Base-by-base conservation (phyloP, 2,888 invertebrate genomes). In the Myathropa florea region DNA sequence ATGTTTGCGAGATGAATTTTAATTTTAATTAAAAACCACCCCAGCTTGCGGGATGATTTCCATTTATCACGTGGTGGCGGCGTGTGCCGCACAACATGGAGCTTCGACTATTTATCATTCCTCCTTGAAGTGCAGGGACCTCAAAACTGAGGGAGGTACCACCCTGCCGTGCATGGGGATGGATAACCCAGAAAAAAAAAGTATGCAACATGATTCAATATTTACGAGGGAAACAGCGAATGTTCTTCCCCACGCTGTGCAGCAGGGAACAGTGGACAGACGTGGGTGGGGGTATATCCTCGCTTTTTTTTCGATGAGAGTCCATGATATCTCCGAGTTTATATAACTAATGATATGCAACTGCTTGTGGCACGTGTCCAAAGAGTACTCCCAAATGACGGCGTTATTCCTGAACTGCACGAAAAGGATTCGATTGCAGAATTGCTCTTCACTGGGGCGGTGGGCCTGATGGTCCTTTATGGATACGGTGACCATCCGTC, bases 321-420 rank as follows among this genome's bases (percentile, higher is more conserved):
- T 26, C 36, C 39, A 21, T 70, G 10, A 10, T 21, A 14, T 18
- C 33, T 64, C n/a, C 4, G 30, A 24, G 18, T 65, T 79, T 72
- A 65, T 60, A 60, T 53, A 72, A 60, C 24, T 72, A 79, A 72
- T 79, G 79, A 28, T 57, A 75, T 79, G 70, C 75, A 84, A 84
- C 75, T 79, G 79, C 39, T 79, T 23, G n/a, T 84, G 83, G 70
- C 83, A 84, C 83, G 83, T 84, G 83, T 64, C 79, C 79, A 84
- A 84, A 18, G 18, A 75, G 73, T 39, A 39, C 18, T 59, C 78
- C 14, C 26, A 21, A 33, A 39, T 36, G 26, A 33, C 3, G 33
- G 33, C n/a, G n/a, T n/a, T n/a, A n/a, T n/a, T n/a, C n/a, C n/a
- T n/a, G 30, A n/a, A 33, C 3, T 9, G 33, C 9, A 33, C 6